phyloP scores from a whole-genome alignment of 2,888 invertebrate species.

The Eueremaeus valkanovi region DNA sequence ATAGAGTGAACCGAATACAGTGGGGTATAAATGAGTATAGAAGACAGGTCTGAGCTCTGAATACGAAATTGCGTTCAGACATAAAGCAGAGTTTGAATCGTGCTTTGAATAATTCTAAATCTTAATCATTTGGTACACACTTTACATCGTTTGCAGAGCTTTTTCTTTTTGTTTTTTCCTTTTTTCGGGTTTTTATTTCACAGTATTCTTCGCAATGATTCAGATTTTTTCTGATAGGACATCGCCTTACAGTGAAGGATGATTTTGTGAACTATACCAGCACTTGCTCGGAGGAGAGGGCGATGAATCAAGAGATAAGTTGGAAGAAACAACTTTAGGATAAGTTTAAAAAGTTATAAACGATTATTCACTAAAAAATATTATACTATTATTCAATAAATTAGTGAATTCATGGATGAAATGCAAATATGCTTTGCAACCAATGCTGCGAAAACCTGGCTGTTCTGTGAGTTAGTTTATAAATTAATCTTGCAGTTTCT shows the following conservation, averaged over 20 bases:
- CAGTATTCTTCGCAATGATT: slow-evolving; percentile 9
- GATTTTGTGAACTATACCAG: background rate
- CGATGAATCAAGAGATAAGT: slow-evolving; percentile 15
- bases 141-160: background rate
- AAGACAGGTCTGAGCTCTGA: background rate
- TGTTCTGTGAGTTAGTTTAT: too few relatives aligned
- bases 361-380: background rate
- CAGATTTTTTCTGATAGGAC: slow-evolving; percentile 14
- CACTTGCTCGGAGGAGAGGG: background rate
- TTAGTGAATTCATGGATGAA: too few relatives aligned
- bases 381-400: background rate
- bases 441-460: too few relatives aligned
- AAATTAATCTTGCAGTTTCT: too few relatives aligned
- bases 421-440: too few relatives aligned
- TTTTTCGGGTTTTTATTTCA: slow-evolving; percentile 27
- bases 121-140: background rate
- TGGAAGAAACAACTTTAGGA: too few relatives aligned
- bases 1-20: too few relatives aligned
- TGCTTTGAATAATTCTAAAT: slow-evolving; percentile 1
- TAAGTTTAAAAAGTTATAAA: background rate
- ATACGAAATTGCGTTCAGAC: background rate
- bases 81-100: slow-evolving; percentile 21
- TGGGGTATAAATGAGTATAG: too few relatives aligned
- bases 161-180: background rate
- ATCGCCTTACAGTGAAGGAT: background rate